A percentile compares a stretch with the other conserved stretches of the same genome.
Conservation (phyloP, 1,140 invertebrate genomes). For the Calosoma granatense region DNA sequence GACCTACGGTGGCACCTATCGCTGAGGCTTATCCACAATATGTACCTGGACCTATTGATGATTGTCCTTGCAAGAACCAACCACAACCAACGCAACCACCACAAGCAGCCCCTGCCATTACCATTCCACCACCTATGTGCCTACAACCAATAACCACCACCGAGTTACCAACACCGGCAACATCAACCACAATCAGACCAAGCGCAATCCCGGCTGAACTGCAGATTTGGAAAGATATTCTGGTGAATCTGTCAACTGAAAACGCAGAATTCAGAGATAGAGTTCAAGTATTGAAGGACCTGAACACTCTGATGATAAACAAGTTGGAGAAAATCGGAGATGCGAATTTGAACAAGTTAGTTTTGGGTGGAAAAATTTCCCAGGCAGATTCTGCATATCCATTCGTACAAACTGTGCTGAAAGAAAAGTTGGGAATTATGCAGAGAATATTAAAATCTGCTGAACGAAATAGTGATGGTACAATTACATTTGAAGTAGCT, state of each 20-base stretch:
- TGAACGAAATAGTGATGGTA: slow-evolving; percentile 14
- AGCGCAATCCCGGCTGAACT: background rate
- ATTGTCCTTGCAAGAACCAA: too few relatives aligned
- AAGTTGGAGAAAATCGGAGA: slow-evolving; percentile 13
- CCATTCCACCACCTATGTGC: background rate
- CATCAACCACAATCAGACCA: background rate
- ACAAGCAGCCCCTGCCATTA: background rate
- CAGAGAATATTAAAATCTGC: slow-evolving; percentile 15
- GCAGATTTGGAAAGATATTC: background rate
- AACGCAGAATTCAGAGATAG: slow-evolving; percentile 11
- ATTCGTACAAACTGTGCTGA: slow-evolving; percentile 5
- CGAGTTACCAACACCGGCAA: background rate
- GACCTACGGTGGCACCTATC: background rate
- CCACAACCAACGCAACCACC: background rate
- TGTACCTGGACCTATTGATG: too few relatives aligned
- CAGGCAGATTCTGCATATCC: slow-evolving; percentile 5
- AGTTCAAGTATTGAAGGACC: slow-evolving; percentile 14
- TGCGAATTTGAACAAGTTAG: slow-evolving; percentile 8
- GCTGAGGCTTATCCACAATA: background rate
- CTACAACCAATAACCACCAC: background rate
- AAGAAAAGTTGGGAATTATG: slow-evolving; percentile 13
- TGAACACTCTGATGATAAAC: slow-evolving; percentile 14
- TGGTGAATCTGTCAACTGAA: background rate
- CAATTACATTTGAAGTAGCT: slow-evolving; percentile 18
- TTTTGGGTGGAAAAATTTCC: slow-evolving; percentile 1